Percentiles rank a stretch among this genome's conserved stretches.
phyloP scores from a whole-genome alignment of 1,140 invertebrate species.

The Campoletis sonorensis region DNA sequence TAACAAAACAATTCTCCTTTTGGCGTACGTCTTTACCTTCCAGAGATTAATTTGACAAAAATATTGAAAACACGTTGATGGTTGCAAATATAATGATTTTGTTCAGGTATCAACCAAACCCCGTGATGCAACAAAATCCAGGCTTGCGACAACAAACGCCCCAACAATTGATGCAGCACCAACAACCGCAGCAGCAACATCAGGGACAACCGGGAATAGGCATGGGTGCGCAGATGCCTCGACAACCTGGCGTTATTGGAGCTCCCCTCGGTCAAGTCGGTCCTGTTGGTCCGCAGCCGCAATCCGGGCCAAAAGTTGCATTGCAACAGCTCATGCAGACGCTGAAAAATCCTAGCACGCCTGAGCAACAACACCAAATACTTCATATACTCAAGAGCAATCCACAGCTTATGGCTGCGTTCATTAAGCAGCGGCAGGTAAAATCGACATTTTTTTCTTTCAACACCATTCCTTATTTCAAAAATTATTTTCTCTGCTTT shows the following conservation, averaged over 20 bases:
- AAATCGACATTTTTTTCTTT: too few relatives aligned
- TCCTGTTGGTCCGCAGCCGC: conserved; percentile 68
- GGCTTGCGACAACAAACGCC: conserved; percentile 74
- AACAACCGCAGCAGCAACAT: conserved; percentile 69
- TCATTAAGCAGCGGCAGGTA: conserved; percentile 93
- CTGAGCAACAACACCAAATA: conserved; percentile 95
- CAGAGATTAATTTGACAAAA: too few relatives aligned
- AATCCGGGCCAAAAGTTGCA: conserved; percentile 83
- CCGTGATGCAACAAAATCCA: conserved; percentile 74
- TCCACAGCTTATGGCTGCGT: conserved; percentile 97
- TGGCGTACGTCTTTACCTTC: too few relatives aligned
- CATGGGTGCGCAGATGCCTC: conserved; percentile 72
- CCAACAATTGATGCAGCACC: conserved; percentile 72
- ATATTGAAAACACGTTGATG: too few relatives aligned
- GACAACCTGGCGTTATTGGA: conserved; percentile 74
- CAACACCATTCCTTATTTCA: too few relatives aligned
- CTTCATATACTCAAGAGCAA: conserved; percentile 95
- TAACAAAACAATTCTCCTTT: too few relatives aligned
- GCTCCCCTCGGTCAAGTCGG: conserved; percentile 71
- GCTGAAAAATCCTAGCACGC: conserved; percentile 91
- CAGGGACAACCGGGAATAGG: conserved; percentile 71
- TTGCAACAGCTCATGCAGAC: conserved; percentile 94
- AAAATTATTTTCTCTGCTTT: not conserved
- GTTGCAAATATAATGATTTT: too few relatives aligned
- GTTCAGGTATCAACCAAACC: conserved; percentile 55